Evolutionary conservation across 2,113 vertebrate genomes (phyloP).

Genomic region (Aramus guarauna): DNA sequence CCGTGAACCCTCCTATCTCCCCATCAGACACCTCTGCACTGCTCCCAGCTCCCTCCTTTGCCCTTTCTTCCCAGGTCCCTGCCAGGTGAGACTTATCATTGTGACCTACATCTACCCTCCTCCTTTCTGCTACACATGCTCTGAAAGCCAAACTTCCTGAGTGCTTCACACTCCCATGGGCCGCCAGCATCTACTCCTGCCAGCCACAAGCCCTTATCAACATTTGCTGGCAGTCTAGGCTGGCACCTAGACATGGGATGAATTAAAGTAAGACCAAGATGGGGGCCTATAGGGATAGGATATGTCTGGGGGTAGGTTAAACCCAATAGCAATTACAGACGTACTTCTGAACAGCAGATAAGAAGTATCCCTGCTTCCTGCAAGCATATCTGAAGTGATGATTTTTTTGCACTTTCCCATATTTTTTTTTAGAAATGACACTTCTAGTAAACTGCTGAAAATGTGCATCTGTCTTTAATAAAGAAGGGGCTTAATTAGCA

Average conservation of each 20-base stretch:
- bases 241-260: not conserved
- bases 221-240: not conserved
- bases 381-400: not conserved
- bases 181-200: not conserved
- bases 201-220: not conserved
- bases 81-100: not conserved
- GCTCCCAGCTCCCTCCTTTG: not conserved
- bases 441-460: constrained; percentile 43
- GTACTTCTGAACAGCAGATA: not conserved
- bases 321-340: not conserved
- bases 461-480: constrained; percentile 22
- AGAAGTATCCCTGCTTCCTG: not conserved
- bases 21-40: not conserved
- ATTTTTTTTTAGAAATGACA: constrained; percentile 20
- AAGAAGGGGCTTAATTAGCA: constrained; percentile 32
- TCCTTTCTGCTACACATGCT: not conserved
- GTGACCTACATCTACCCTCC: not conserved
- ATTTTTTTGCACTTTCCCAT: not conserved
- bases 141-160: not conserved
- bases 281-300: not conserved
- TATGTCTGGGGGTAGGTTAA: not conserved
- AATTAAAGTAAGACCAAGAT: not conserved
- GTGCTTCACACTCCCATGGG: accelerated
- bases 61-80: not conserved
- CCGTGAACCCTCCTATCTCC: not conserved